A percentile compares a stretch with the other conserved stretches of the same genome.
Conservation (phyloP, 53 echinoderm and acorn worm genomes). For the Echinometra lucunter region DNA sequence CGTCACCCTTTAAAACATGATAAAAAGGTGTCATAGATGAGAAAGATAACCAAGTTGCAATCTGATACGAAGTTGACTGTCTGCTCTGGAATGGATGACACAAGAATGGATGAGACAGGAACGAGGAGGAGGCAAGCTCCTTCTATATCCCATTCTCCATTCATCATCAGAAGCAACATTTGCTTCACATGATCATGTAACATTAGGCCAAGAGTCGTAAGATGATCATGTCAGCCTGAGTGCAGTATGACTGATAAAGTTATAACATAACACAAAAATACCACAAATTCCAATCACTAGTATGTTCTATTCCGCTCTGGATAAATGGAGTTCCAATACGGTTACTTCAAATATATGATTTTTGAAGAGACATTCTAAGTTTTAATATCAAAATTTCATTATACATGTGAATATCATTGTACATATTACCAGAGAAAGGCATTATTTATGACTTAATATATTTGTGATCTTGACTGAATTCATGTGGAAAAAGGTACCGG, state of each 20-base stretch:
- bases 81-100: not conserved
- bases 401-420: not conserved
- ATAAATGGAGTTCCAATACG: not conserved
- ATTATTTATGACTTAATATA: too few species aligned
- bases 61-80: not conserved
- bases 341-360: not conserved
- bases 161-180: conserved; percentile 8
- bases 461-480: too few species aligned
- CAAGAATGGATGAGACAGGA: not conserved
- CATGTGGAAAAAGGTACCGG: too few species aligned
- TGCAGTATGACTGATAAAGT: not conserved
- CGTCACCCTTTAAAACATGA: not conserved
- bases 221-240: not conserved
- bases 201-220: not conserved
- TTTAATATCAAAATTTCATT: not conserved
- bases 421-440: too few species aligned
- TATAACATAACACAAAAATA: too few species aligned
- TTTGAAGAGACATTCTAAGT: not conserved
- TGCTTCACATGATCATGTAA: not conserved
- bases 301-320: not conserved
- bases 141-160: not conserved
- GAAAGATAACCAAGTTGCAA: not conserved
- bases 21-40: not conserved
- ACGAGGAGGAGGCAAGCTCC: not conserved
- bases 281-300: too few species aligned